A percentile compares a stretch with the other conserved stretches of the same genome.
Conservation (phyloP, 2,888 invertebrate species). For the Miltochrista miniata region DNA sequence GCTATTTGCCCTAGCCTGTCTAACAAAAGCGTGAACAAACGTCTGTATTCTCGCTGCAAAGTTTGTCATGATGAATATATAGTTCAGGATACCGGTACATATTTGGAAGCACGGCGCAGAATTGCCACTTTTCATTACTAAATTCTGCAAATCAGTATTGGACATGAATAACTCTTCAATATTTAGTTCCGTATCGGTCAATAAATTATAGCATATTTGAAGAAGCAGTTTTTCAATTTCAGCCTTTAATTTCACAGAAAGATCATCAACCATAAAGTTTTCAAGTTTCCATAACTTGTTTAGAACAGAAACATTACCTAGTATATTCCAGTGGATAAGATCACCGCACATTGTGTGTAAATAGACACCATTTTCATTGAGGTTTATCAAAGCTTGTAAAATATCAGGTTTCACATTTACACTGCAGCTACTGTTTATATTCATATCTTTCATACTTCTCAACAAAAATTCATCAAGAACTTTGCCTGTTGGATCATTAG, state of each 20-base stretch:
- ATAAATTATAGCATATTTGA: slow-evolving; percentile 36
- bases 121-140: slow-evolving; percentile 51
- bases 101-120: slow-evolving; percentile 68
- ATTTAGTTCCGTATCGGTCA: slow-evolving; percentile 37
- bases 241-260: slow-evolving; percentile 60
- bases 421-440: slow-evolving; percentile 44
- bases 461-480: slow-evolving; percentile 63
- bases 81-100: slow-evolving; percentile 57
- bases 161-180: slow-evolving; percentile 36
- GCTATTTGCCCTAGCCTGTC: slow-evolving; percentile 45
- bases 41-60: slow-evolving; percentile 48
- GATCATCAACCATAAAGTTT: slow-evolving; percentile 40
- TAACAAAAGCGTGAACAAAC: slow-evolving; percentile 54
- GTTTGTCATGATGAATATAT: slow-evolving; percentile 57
- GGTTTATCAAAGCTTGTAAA: slow-evolving; percentile 64
- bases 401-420: slow-evolving; percentile 57
- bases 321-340: slow-evolving; percentile 52
- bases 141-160: slow-evolving; percentile 34
- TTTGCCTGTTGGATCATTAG: slow-evolving; percentile 36
- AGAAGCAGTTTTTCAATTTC: slow-evolving; percentile 61
- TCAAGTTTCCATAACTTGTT: slow-evolving; percentile 56
- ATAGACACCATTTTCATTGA: slow-evolving; percentile 45
- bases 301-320: slow-evolving; percentile 39
- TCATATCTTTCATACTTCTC: slow-evolving; percentile 49
- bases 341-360: slow-evolving; percentile 45